These are phyloP conservation scores for Smithornis capensis DNA, from an alignment of 2,113 vertebrate genomes.

Conservation along the genomic window DNA sequence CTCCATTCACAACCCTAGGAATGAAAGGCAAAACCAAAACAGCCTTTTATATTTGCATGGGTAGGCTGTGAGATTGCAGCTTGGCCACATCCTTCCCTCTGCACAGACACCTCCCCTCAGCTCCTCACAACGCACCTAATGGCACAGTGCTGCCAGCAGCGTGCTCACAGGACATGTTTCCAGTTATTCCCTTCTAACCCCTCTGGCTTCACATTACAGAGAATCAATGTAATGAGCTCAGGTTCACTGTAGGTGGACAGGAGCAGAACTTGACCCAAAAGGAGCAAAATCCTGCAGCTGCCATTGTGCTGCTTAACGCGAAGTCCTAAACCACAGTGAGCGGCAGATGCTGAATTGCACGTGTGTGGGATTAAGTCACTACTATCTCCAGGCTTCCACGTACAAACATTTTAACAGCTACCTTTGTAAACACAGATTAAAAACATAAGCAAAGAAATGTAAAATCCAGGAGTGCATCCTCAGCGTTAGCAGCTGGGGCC, in stretches of 20 bases:
- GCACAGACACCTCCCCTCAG: neutral
- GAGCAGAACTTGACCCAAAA: neutral
- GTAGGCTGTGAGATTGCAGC: neutral
- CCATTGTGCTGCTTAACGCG: rapidly evolving
- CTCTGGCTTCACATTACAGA: neutral
- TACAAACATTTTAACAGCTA: neutral
- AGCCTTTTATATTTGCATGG: neutral
- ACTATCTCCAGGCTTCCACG: neutral
- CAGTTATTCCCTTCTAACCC: neutral
- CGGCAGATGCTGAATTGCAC: neutral
- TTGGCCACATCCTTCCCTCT: rapidly evolving
- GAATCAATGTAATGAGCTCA: neutral
- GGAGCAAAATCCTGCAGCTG: neutral
- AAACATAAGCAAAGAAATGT: neutral
- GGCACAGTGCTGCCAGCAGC: neutral
- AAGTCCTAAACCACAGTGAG: neutral
- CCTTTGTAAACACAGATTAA: neutral
- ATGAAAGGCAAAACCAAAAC: neutral
- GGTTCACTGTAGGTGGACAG: neutral
- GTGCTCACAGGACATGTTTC: rapidly evolving
- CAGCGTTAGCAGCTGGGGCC: rapidly evolving
- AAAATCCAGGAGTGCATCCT: neutral
- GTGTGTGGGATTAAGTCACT: neutral
- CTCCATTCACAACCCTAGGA: neutral
- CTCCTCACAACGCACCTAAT: rapidly evolving